Conservation (phyloP, 2,797 vertebrate genomes). For the Iguana delicatissima region DNA sequence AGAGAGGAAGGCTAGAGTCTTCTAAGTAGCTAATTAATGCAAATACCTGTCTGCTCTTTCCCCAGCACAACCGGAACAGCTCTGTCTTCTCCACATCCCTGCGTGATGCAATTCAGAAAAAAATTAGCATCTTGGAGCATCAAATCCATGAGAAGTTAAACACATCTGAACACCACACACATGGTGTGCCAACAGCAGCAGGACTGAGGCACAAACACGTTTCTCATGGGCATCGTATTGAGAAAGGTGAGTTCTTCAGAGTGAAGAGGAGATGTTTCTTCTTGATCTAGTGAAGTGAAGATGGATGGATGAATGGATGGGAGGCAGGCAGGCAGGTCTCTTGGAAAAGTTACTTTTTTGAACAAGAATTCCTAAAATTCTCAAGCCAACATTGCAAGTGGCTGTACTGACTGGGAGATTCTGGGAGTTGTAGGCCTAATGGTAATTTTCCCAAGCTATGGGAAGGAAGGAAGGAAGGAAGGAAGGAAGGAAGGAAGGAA, state of each 20-base stretch:
- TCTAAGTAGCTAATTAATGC: not conserved
- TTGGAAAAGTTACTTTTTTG: too few relatives aligned
- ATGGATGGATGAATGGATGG: not conserved
- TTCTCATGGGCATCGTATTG: constrained; percentile 17
- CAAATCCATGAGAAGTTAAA: constrained; percentile 78
- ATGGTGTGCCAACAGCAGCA: not conserved
- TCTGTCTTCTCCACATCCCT: constrained; percentile 85
- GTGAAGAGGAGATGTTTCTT: not conserved
- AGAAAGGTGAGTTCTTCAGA: constrained; percentile 32
- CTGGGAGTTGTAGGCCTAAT: too few relatives aligned
- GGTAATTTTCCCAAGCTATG: too few relatives aligned
- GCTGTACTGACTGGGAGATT: too few relatives aligned
- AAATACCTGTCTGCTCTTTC: not conserved
- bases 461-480: not conserved
- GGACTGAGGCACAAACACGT: constrained; percentile 50
- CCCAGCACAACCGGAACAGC: constrained; percentile 81
- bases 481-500: not conserved
- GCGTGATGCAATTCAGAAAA: constrained; percentile 87
- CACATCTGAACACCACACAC: constrained; percentile 17
- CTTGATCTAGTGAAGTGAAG: not conserved
- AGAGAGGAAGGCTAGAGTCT: not conserved
- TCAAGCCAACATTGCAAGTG: too few relatives aligned
- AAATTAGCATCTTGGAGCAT: constrained; percentile 84
- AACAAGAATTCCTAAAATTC: too few relatives aligned
- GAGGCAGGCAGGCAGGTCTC: too few relatives aligned